Conservation (phyloP, 2,888 invertebrate genomes). For the Drosophila ustulata region DNA sequence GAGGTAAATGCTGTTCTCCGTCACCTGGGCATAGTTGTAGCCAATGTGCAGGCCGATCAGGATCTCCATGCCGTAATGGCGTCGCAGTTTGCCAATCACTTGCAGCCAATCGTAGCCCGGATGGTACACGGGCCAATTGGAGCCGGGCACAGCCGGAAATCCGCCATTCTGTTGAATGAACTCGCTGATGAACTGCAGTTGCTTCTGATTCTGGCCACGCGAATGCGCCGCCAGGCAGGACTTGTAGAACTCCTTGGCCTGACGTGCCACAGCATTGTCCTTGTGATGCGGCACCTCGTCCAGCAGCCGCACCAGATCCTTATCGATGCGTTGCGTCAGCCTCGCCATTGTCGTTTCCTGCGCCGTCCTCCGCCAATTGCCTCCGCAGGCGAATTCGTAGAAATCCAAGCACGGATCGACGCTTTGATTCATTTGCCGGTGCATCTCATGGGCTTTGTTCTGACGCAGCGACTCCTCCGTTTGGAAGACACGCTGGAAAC, state of each 20-base stretch:
- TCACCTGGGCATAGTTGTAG: conserved; percentile 71
- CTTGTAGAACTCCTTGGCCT: conserved; percentile 82
- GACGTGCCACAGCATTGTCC: conserved; percentile 68
- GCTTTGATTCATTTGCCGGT: conserved; percentile 70
- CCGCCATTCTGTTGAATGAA: conserved; percentile 80
- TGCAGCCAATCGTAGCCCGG: conserved; percentile 80
- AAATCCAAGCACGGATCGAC: conserved; percentile 82
- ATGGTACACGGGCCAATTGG: conserved; percentile 74
- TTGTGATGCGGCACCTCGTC: conserved; percentile 66
- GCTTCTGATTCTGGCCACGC: conserved; percentile 58
- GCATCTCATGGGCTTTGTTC: conserved; percentile 67
- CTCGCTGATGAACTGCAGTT: conserved; percentile 73
- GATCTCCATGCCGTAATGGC: conserved; percentile 79
- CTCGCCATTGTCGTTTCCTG: conserved; percentile 44
- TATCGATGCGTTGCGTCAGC: conserved; percentile 56
- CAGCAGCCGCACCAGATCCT: conserved; percentile 67
- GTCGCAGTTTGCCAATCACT: conserved; percentile 67
- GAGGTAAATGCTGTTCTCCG: conserved; percentile 80
- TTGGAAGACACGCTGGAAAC: conserved; percentile 63
- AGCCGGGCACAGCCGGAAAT: conserved; percentile 80
- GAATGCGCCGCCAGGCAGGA: conserved; percentile 72
- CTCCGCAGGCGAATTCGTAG: conserved; percentile 83
- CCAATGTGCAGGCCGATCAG: conserved; percentile 80
- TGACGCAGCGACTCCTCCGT: conserved; percentile 69
- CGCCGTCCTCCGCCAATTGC: conserved; percentile 68